These are phyloP conservation scores for Leptonema lineaticorne DNA, from an alignment of 1,140 invertebrate species.

Conservation along the genomic window DNA sequence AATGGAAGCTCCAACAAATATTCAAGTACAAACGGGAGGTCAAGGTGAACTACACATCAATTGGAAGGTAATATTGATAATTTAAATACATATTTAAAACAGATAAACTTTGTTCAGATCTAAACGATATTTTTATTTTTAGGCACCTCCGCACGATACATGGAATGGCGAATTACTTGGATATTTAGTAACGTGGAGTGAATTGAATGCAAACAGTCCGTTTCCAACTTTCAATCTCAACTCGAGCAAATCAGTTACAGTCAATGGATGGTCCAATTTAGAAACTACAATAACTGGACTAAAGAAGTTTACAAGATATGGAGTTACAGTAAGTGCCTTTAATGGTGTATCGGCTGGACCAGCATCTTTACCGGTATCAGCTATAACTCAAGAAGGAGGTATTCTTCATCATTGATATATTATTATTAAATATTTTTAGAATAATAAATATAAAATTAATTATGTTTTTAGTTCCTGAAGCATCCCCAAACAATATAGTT, in stretches of 20 bases:
- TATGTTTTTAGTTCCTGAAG: conserved; percentile 63
- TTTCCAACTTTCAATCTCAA: conserved; percentile 43
- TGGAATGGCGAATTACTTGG: conserved; percentile 83
- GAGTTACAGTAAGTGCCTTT: conserved; percentile 78
- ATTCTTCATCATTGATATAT: conserved; percentile 20
- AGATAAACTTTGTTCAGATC: background rate
- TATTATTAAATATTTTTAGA: background rate
- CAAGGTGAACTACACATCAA: conserved; percentile 77
- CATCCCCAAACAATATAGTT: conserved; percentile 69
- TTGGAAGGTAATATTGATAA: conserved; percentile 64
- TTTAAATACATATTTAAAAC: too few species aligned
- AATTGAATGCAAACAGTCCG: conserved; percentile 39
- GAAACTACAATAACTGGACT: conserved; percentile 65
- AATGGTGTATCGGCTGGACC: conserved; percentile 85
- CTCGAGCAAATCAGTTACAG: conserved; percentile 51
- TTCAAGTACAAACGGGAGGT: conserved; percentile 75
- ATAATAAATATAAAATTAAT: background rate
- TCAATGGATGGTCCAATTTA: conserved; percentile 67
- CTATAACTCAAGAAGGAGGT: conserved; percentile 85
- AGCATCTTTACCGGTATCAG: conserved; percentile 68
- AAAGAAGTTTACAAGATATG: conserved; percentile 78
- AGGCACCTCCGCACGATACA: conserved; percentile 70
- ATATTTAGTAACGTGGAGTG: conserved; percentile 71
- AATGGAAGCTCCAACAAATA: conserved; percentile 75
- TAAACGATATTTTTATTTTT: conserved; percentile 7